Base-by-base conservation (phyloP, 1,140 invertebrate species). In the Drosophila watanabei region DNA sequence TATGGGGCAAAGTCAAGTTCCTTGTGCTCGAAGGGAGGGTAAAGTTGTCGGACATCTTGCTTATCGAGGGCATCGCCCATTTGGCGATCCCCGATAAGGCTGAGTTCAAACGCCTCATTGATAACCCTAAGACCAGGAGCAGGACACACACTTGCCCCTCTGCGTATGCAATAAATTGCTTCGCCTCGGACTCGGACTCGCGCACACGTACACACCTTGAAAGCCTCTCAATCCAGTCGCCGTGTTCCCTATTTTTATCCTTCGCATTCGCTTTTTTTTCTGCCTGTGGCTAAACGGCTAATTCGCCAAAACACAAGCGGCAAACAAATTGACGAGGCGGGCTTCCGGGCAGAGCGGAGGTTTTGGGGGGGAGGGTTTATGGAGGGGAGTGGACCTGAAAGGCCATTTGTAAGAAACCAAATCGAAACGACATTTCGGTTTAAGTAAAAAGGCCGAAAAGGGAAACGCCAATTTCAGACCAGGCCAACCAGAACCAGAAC, bases 91-190 rank as follows among this genome's bases (percentile, higher is more conserved):
- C 18, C 28, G 73, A 59, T 46, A 60, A 64, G 72, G 61, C 59
- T 60, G 57, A 69, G 80, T 69, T 87, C 80, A 78, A 87, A 49
- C 70, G 64, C 66, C 56, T 51, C 63, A 77, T 77, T 70, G 80
- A 73, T 89, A 60, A 66, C 48, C 63, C 46, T 56, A 75, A 79
- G 79, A 58, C 70, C 71, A n/a, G n/a, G 66, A 52, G 51, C 57
- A 68, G 54, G 75, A 77, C 64, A 37, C n/a, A 43, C 41, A 14
- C 5, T 35, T 7, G 32, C 62, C 51, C 51, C 70, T 48, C 59
- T 43, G 75, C 65, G 75, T 90, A 89, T 90, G 86, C 81, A 82
- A 80, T 69, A 85, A 89, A 88, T 89, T 88, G 78, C 59, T 56
- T 78, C 66, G 68, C 76, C 71, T 63, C 56, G 56, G 45, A 58